A percentile compares a stretch with the other conserved stretches of the same genome.
phyloP scores from a whole-genome alignment of 2,113 vertebrate genomes.

The Oryctolagus cuniculus region DNA sequence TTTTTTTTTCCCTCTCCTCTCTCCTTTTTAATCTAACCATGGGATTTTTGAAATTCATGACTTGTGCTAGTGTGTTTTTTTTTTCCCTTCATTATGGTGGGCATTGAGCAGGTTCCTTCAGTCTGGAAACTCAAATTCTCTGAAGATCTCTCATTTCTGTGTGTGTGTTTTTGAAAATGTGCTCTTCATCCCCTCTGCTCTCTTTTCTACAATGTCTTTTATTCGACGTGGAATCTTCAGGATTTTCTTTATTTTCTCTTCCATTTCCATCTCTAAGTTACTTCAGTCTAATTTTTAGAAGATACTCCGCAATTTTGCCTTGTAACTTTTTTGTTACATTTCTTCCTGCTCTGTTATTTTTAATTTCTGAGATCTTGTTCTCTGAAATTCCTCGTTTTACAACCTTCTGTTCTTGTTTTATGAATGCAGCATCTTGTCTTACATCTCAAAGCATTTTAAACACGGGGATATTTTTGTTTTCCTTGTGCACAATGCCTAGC shows the following conservation, averaged over 20 bases:
- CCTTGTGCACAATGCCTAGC: not conserved
- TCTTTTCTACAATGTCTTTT: not conserved
- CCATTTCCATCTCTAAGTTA: not conserved
- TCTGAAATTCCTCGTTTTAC: not conserved
- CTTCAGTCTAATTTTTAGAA: not conserved
- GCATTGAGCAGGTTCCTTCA: not conserved
- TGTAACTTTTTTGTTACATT: not conserved
- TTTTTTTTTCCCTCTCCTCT: not conserved
- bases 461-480: not conserved
- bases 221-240: not conserved
- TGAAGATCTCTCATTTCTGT: not conserved
- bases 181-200: not conserved
- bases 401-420: not conserved
- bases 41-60: conserved; percentile 12
- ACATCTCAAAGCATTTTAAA: not conserved
- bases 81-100: not conserved
- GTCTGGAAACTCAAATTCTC: not conserved
- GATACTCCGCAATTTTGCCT: not conserved
- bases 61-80: not conserved
- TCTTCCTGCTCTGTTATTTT: conserved; percentile 34
- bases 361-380: not conserved
- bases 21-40: not conserved
- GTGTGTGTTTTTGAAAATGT: not conserved
- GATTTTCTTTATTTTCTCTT: not conserved
- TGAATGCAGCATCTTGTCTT: not conserved